Base-by-base conservation (phyloP, 2,888 invertebrate species). In the Pharmacophagus antenor region DNA sequence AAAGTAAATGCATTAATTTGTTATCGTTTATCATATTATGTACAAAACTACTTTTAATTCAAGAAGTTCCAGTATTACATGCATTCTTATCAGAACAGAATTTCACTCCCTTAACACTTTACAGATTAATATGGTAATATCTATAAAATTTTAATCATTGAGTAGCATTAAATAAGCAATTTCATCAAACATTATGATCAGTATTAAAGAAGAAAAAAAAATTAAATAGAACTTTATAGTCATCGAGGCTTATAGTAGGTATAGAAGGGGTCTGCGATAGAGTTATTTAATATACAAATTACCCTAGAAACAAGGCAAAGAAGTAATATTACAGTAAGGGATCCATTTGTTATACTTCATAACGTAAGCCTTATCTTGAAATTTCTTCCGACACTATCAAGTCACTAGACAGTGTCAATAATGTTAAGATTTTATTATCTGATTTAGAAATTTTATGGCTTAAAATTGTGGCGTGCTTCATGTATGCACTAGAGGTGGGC, bases 401-500 rank as follows among this genome's bases (percentile, higher is more conserved):
- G 72, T 71, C 67, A 67, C 69, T 65, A 52, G 69, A 72, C 77
- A 77, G 72, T 76, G 74, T 74, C 79, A 76, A 82, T 84, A 84
- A 84, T 80, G 78, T 84, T 63, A 74, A 71, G 68, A 68, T 78
- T 82, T 83, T 84, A 84, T 76, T 80, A 73, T 74, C 76, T 71
- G 75, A 80, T 81, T 81, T 79, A 70, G 74, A 75, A 74, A 74
- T 80, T 85, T 85, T 87, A 86, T 77, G 67, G 68, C 70, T 65
- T 62, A 70, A 37, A 77, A 80, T 71, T 65, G 69, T 72, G 68
- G 68, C 67, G 61, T 65, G 65, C 63, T 54, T 57, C 66, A 59
- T 68, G 66, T 70, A 63, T 61, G 65, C 66, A 50, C 64, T 48
- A 65, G 64, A 66, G 68, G 82, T 82, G 82, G 82, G 82, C 78